phyloP scores from a whole-genome alignment of 2,888 invertebrate species.

The Cryptus viduatorius region DNA sequence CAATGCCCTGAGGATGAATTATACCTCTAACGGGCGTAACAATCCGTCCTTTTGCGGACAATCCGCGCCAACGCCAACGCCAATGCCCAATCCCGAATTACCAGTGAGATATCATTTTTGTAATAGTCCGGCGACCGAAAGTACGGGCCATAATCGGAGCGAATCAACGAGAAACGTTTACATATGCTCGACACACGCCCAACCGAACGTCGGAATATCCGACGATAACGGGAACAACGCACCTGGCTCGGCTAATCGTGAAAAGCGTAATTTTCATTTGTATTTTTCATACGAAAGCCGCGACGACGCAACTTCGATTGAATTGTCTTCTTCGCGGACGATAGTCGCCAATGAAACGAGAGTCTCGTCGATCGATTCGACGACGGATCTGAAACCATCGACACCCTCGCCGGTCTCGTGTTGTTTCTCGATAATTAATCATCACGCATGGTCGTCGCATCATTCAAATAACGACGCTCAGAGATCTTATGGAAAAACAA shows the following conservation, averaged over 20 bases:
- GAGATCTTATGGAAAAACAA: constrained; percentile 48
- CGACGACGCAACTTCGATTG: constrained; percentile 80
- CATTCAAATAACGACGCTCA: constrained; percentile 54
- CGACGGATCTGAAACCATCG: constrained; percentile 78
- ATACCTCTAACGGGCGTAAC: constrained; percentile 24
- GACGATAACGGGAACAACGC: constrained; percentile 16
- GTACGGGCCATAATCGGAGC: constrained; percentile 29
- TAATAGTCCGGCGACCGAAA: constrained; percentile 68
- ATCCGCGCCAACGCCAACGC: not conserved
- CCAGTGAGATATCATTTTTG: constrained; percentile 77
- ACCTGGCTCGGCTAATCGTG: constrained; percentile 43
- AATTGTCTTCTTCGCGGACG: constrained; percentile 76
- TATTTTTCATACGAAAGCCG: constrained; percentile 81
- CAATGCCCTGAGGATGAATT: constrained; percentile 57
- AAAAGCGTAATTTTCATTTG: constrained; percentile 79
- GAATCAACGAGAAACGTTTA: constrained; percentile 73
- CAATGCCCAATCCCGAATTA: constrained; percentile 24
- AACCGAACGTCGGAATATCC: constrained; percentile 40
- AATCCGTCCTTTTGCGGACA: constrained; percentile 54
- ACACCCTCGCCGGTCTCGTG: constrained; percentile 83
- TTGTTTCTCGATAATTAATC: constrained; percentile 80
- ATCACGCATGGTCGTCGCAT: constrained; percentile 64
- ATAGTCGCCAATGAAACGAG: constrained; percentile 49
- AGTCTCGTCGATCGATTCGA: constrained; percentile 55
- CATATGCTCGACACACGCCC: constrained; percentile 77